Percentiles rank a stretch among this genome's conserved stretches.
phyloP scores from a whole-genome alignment of 2,888 invertebrate species.

The Odontomyia ornata region DNA sequence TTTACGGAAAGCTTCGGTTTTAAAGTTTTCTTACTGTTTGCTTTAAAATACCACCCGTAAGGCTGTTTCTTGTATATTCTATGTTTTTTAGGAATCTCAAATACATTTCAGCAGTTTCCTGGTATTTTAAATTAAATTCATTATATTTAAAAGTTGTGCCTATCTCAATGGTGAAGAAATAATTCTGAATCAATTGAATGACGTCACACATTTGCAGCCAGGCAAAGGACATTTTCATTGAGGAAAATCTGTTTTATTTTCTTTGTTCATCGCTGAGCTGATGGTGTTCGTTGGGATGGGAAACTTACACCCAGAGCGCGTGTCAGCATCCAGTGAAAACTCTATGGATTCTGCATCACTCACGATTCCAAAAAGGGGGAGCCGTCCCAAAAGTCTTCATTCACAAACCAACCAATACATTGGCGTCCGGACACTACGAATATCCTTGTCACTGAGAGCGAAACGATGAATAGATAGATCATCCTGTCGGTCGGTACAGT shows the following conservation, averaged over 20 bases:
- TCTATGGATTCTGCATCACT: slow-evolving; percentile 17
- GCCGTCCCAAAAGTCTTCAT: slow-evolving; percentile 45
- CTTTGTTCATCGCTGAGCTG: neutral
- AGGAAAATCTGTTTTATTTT: slow-evolving; percentile 46
- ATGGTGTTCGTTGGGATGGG: slow-evolving; percentile 5
- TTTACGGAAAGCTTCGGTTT: neutral
- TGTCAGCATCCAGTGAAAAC: slow-evolving; percentile 19
- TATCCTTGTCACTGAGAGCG: slow-evolving; percentile 16
- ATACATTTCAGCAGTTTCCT: too few species aligned
- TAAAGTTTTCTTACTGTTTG: too few species aligned
- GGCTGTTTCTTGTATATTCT: too few species aligned
- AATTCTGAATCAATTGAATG: slow-evolving; percentile 48
- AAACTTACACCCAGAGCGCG: slow-evolving; percentile 38
- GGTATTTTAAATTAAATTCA: too few species aligned
- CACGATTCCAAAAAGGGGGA: slow-evolving; percentile 29
- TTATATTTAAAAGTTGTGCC: slow-evolving; percentile 44
- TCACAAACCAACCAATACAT: slow-evolving; percentile 40
- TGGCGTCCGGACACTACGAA: neutral
- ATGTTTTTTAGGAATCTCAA: too few species aligned
- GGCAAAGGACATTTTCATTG: slow-evolving; percentile 50
- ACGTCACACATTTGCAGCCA: slow-evolving; percentile 50
- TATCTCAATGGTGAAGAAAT: slow-evolving; percentile 47
- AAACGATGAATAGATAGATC: slow-evolving; percentile 37
- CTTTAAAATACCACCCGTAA: too few species aligned
- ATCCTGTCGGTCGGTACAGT: slow-evolving; percentile 42